A percentile compares a stretch with the other conserved stretches of the same genome.
Conservation (phyloP, 2,888 invertebrate species). For the Synergus gifuensis region DNA sequence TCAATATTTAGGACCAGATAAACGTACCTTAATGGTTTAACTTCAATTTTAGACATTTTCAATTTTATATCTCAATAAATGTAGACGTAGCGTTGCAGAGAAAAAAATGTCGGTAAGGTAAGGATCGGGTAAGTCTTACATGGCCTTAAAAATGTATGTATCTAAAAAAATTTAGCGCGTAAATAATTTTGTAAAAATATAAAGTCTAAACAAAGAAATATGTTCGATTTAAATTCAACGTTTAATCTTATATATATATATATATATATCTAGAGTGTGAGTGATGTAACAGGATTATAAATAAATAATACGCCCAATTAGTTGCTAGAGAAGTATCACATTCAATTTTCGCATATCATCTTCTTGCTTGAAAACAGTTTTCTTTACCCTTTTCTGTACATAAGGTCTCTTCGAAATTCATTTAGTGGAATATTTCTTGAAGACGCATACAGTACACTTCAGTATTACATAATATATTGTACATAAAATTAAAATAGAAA, state of each 20-base stretch:
- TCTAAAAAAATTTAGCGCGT: no score
- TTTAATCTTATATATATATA: not conserved
- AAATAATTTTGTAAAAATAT: conserved; percentile 1
- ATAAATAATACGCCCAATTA: not conserved
- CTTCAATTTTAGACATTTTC: no score
- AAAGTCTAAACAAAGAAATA: not conserved
- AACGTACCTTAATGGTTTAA: no score
- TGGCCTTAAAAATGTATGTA: not conserved
- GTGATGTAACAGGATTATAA: no score
- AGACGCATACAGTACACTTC: conserved; percentile 11
- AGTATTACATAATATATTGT: conserved; percentile 33
- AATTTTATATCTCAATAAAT: no score
- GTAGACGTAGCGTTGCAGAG: no score
- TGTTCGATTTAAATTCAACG: conserved; percentile 3
- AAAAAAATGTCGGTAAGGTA: no score
- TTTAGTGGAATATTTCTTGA: not conserved
- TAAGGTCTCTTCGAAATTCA: not conserved
- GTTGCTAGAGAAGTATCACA: not conserved
- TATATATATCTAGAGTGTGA: not conserved
- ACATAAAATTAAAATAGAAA: conserved; percentile 12
- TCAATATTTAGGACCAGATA: no score
- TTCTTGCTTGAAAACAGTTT: not conserved
- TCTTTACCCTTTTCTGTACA: not conserved
- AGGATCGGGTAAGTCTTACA: no score
- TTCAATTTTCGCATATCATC: not conserved